These are phyloP conservation scores for Aviceda subcristata DNA, from an alignment of 2,113 vertebrate genomes.

Conservation along the genomic window DNA sequence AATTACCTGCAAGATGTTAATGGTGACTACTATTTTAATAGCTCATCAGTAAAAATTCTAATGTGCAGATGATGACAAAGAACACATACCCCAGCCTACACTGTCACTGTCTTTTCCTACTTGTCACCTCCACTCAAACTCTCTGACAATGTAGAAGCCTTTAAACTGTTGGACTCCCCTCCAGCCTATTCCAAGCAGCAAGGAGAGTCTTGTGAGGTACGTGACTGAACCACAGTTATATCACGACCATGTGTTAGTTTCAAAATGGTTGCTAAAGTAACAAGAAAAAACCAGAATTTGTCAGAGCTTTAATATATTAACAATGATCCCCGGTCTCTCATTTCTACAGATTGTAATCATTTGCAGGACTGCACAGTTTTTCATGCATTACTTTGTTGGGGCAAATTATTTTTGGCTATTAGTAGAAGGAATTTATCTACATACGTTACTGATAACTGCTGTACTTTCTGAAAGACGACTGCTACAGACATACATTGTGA, in stretches of 20 bases:
- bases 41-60: not conserved
- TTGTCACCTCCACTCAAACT: not conserved
- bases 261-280: not conserved
- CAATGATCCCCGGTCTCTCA: not conserved
- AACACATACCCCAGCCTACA: not conserved
- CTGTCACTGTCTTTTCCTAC: not conserved
- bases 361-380: conserved; percentile 84
- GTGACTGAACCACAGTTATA: not conserved
- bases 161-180: not conserved
- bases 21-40: not conserved
- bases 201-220: not conserved
- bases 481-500: conserved; percentile 84
- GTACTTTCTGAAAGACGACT: conserved; percentile 82
- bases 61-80: not conserved
- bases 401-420: conserved; percentile 93
- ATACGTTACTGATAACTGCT: conserved; percentile 83
- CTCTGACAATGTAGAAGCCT: not conserved
- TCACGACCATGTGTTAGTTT: not conserved
- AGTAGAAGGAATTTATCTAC: conserved; percentile 93
- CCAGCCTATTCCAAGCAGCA: not conserved
- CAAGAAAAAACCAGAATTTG: not conserved
- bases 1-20: not conserved
- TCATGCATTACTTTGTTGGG: conserved; percentile 90
- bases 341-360: conserved; percentile 70
- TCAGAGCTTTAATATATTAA: not conserved